Evolutionary conservation across 2,113 vertebrate species (phyloP).

Genomic region (Cryptoleucopteryx plumbea): DNA sequence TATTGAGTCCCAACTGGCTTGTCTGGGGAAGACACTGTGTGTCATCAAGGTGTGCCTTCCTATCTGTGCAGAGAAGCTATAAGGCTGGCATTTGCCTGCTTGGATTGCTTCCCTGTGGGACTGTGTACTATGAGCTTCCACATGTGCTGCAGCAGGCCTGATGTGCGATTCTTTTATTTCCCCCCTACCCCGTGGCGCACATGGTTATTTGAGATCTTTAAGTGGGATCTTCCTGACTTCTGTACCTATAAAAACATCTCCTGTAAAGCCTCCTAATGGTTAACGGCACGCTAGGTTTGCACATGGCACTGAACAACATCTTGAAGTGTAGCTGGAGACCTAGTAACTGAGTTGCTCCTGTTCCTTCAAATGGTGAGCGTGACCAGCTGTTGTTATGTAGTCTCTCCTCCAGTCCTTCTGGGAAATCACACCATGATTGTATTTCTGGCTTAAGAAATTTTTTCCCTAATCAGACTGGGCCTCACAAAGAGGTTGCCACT

Average conservation of each 20-base stretch:
- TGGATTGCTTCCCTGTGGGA: not conserved
- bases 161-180: rapidly evolving
- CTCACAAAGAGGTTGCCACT: constrained; percentile 55
- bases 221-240: not conserved
- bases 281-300: not conserved
- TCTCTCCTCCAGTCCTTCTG: constrained; percentile 7
- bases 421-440: constrained; percentile 50
- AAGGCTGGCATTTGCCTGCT: not conserved
- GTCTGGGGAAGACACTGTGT: not conserved
- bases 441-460: constrained; percentile 53
- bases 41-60: not conserved
- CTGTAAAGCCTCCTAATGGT: not conserved
- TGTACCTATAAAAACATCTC: not conserved
- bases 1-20: not conserved
- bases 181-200: no score
- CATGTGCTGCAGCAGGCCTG: not conserved
- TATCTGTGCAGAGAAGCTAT: not conserved
- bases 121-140: not conserved
- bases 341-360: not conserved
- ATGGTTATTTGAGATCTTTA: not conserved
- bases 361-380: not conserved
- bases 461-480: constrained; percentile 38
- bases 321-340: not conserved
- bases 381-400: constrained; percentile 50
- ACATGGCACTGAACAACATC: not conserved